These are phyloP conservation scores for Myrmecophaga tridactyla DNA, from an alignment of 2,113 vertebrate species.

Conservation along the genomic window DNA sequence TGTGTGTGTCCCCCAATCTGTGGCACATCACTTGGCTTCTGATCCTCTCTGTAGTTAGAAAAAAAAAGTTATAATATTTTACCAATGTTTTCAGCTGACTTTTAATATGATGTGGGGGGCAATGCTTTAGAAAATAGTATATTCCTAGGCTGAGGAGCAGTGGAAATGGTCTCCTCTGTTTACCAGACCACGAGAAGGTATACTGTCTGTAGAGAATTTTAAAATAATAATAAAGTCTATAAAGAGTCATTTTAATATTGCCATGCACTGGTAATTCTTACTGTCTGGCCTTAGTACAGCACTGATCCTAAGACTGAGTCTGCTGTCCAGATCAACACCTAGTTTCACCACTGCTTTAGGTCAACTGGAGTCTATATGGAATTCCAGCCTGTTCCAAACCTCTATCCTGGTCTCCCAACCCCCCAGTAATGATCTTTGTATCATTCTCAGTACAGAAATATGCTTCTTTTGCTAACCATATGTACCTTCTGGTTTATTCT, in stretches of 20 bases:
- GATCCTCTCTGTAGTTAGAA: slow-evolving; percentile 76
- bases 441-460: not conserved
- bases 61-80: slow-evolving; percentile 82
- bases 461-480: not conserved
- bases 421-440: not conserved
- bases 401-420: not conserved
- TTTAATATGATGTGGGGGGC: slow-evolving; percentile 61
- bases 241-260: not conserved
- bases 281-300: not conserved
- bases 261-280: not conserved
- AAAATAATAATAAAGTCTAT: not conserved
- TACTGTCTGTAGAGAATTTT: not conserved
- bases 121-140: slow-evolving; percentile 68
- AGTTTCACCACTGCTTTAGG: not conserved
- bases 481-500: not conserved
- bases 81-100: slow-evolving; percentile 70
- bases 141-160: not conserved
- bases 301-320: slow-evolving; percentile 22
- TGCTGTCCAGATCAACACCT: slow-evolving; percentile 3
- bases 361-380: not conserved
- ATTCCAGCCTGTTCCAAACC: not conserved
- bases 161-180: not conserved
- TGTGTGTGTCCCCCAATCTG: slow-evolving; percentile 51
- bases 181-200: not conserved
- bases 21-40: slow-evolving; percentile 42